phyloP scores from a whole-genome alignment of 2,888 invertebrate species.

The Philereme vetulata region DNA sequence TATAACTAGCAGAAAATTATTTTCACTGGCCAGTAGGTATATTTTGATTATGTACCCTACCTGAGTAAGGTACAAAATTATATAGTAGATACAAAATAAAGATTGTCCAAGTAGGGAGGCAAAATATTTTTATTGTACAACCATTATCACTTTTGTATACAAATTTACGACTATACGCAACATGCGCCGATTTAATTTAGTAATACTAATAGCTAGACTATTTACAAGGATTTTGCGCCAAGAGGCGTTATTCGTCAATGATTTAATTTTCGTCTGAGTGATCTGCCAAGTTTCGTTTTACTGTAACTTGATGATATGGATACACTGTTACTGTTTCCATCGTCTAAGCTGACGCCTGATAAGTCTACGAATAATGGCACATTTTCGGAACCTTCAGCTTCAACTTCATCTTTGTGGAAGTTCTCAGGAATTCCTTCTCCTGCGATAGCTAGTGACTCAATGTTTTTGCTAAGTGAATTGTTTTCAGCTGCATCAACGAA shows the following conservation, averaged over 20 bases:
- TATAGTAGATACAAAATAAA: slow-evolving; percentile 33
- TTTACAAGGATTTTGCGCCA: slow-evolving; percentile 70
- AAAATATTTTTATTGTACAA: slow-evolving; percentile 78
- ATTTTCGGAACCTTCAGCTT: slow-evolving; percentile 74
- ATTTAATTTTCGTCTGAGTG: slow-evolving; percentile 64
- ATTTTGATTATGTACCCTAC: too few relatives aligned
- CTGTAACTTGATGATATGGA: slow-evolving; percentile 81
- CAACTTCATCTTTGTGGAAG: slow-evolving; percentile 62
- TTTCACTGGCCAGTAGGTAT: too few relatives aligned
- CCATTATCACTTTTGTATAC: slow-evolving; percentile 78
- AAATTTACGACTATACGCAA: slow-evolving; percentile 73
- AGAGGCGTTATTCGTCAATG: slow-evolving; percentile 58
- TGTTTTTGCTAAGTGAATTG: slow-evolving; percentile 88
- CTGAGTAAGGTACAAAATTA: too few relatives aligned
- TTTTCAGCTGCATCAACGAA: slow-evolving; percentile 95
- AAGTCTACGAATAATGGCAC: slow-evolving; percentile 81
- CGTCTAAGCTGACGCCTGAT: slow-evolving; percentile 71
- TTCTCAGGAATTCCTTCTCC: slow-evolving; percentile 77
- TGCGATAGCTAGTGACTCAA: slow-evolving; percentile 82
- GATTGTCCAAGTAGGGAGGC: slow-evolving; percentile 46
- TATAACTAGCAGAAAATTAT: too few relatives aligned
- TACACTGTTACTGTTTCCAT: slow-evolving; percentile 67
- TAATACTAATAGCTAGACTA: slow-evolving; percentile 76
- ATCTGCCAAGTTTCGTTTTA: slow-evolving; percentile 80
- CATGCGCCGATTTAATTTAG: slow-evolving; percentile 78